Percentiles rank a stretch among this genome's conserved stretches.
phyloP scores from a whole-genome alignment of 2,113 vertebrate species.

The Strix uralensis region DNA sequence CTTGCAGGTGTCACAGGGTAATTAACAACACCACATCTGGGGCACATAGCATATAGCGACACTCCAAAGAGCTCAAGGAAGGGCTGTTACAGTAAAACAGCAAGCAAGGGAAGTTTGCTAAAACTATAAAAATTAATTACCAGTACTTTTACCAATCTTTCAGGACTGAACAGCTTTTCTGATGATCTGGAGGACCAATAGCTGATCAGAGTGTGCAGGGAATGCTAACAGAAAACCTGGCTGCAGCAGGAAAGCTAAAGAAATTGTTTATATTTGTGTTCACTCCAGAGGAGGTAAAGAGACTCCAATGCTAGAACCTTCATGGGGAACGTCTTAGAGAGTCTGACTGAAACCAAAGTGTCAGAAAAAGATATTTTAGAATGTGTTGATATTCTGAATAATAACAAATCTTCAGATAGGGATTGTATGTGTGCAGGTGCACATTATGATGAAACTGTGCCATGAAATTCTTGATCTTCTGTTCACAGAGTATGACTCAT shows the following conservation, averaged over 20 bases:
- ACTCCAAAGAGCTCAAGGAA: neutral
- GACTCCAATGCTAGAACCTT: neutral
- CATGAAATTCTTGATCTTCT: neutral
- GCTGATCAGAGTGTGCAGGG: neutral
- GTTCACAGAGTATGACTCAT: neutral
- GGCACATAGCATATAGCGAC: accelerated
- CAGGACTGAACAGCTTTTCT: neutral
- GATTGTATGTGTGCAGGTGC: accelerated
- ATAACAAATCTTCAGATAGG: neutral
- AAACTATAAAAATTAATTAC: neutral
- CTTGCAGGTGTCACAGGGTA: neutral
- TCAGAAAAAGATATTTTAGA: neutral
- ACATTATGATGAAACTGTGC: neutral
- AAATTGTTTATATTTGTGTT: neutral
- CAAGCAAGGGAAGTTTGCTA: neutral
- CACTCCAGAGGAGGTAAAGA: neutral
- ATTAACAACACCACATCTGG: neutral
- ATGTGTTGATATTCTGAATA: neutral
- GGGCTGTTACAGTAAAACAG: neutral
- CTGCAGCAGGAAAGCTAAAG: neutral
- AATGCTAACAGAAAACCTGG: neutral
- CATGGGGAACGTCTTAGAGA: neutral
- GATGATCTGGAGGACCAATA: neutral
- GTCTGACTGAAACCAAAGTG: neutral
- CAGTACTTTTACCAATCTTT: neutral